Evolutionary conservation across 2,113 vertebrate species (phyloP).

Genomic region (Leucoraja erinaceus): DNA sequence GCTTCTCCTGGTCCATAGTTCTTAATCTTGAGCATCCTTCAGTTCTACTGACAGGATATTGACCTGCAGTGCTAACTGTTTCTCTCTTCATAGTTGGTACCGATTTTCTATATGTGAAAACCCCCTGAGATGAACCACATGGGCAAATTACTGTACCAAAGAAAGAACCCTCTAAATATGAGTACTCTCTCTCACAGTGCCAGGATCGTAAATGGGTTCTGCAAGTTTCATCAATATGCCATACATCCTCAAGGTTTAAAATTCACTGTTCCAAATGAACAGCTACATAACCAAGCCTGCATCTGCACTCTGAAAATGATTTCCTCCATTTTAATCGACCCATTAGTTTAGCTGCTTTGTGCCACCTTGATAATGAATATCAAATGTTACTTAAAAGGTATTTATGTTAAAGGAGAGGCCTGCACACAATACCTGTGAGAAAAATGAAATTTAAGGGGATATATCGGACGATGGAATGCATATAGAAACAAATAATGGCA

Average conservation of each 20-base stretch:
- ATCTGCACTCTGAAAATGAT: neutral
- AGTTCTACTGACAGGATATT: neutral
- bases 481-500: too few species aligned
- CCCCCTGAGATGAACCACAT: neutral
- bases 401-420: neutral
- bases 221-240: neutral
- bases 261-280: neutral
- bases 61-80: neutral
- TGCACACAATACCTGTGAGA: neutral
- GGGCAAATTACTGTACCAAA: neutral
- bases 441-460: neutral
- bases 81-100: neutral
- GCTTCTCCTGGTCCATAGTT: neutral
- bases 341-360: neutral
- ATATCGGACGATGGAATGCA: neutral
- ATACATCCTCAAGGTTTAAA: neutral
- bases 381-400: neutral
- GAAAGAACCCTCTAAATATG: neutral
- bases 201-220: neutral
- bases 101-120: neutral
- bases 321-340: neutral
- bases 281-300: neutral
- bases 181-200: neutral
- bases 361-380: neutral
- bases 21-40: neutral